Conservation (phyloP, 2,888 invertebrate species). For the Himalopsyche anomala region DNA sequence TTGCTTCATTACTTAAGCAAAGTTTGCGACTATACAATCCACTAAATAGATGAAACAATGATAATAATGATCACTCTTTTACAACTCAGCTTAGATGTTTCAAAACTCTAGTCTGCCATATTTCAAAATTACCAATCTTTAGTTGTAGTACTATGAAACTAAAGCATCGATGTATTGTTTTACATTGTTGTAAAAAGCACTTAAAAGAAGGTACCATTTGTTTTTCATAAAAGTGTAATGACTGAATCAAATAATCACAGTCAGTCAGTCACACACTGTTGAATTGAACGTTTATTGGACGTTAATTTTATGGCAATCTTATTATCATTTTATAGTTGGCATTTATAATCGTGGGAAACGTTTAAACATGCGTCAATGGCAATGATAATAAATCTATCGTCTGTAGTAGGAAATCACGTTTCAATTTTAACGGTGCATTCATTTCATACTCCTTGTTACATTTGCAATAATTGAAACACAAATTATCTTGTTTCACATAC, state of each 20-base stretch:
- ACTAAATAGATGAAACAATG: too few relatives aligned
- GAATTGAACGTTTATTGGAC: neutral
- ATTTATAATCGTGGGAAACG: constrained; percentile 24
- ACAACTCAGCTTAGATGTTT: too few relatives aligned
- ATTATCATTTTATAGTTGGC: constrained; percentile 10
- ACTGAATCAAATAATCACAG: neutral
- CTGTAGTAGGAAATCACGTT: neutral
- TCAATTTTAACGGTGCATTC: constrained; percentile 18
- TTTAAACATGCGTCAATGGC: constrained; percentile 14
- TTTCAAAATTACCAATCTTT: too few relatives aligned
- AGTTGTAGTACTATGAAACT: too few relatives aligned
- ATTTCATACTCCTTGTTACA: constrained; percentile 1
- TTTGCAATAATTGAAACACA: constrained; percentile 41
- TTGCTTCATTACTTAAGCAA: too few relatives aligned
- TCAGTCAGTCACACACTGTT: neutral
- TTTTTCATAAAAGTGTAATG: neutral
- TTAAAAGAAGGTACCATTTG: too few relatives aligned
- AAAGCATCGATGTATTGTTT: too few relatives aligned
- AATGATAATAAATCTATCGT: constrained; percentile 2
- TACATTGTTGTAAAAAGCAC: too few relatives aligned
- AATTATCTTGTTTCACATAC: constrained; percentile 22
- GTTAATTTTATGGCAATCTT: constrained; percentile 5
- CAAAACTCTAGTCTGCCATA: too few relatives aligned
- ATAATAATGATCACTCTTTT: too few relatives aligned
- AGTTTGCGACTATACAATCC: too few relatives aligned